Base-by-base conservation (phyloP, 23 tunicate genomes). In the Ciona savignyi region DNA sequence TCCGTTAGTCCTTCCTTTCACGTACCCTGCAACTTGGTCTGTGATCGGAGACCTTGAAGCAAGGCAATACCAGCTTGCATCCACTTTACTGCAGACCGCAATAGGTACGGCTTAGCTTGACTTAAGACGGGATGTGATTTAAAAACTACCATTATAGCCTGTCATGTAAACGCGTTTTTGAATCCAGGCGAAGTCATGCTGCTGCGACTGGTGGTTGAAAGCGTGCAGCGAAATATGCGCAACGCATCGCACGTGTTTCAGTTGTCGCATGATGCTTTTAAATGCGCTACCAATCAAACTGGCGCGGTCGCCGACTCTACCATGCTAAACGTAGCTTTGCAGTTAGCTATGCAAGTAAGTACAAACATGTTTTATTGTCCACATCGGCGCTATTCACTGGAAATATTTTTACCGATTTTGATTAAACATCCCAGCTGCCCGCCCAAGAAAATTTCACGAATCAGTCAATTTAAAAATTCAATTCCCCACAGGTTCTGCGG, bases 271-370 rank as follows among this genome's bases (percentile, higher is more conserved):
- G 85, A 77, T 65, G 93, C 83, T 0, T 86, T 73, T 78, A 80
- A 86, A 63, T 74, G 71, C 32, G 93, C 93, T 20, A 80, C 85
- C 30, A 2, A 29, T 28, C 81, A 77, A 66, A 4, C 78, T 3
- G 84, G 71, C 1, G 76, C 76, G 6, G 70, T 72, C 1, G 30
- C 81, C 19, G 93, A 86, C 62, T 74, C 81, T 1, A 73, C 85
- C 1, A 65, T 86, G 79, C 72, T 86, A 4, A 74, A 86, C 49
- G 93, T 86, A 21, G 77, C 93, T n/a, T 60, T 86, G 75, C 85
- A 86, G 35, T 63, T 86, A 25, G 81, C 78, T 4, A 86, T 80
- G 93, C 85, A 86, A 84, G 93, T 86, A 73, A 19, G 61, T 42
- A 30, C n/a, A n/a, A n/a, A n/a, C n/a, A n/a, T n/a, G n/a, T n/a